These are phyloP conservation scores for Ailuropoda melanoleuca DNA, from an alignment of 2,113 vertebrate species.

Conservation along the genomic window DNA sequence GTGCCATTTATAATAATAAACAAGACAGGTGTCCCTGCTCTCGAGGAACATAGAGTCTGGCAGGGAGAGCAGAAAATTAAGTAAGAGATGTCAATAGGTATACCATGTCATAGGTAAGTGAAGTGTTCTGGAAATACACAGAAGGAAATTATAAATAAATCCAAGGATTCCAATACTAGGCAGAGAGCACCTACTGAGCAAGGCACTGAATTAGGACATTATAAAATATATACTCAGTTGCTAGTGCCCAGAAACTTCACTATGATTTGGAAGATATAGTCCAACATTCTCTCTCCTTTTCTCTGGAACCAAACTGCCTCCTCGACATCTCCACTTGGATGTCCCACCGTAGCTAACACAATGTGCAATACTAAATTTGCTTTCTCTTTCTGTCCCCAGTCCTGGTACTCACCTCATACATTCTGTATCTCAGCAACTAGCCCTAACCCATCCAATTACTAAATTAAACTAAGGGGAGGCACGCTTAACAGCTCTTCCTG, in stretches of 20 bases:
- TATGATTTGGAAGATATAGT: neutral
- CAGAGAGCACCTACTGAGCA: neutral
- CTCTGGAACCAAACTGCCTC: neutral
- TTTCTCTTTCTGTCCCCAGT: neutral
- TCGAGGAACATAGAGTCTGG: neutral
- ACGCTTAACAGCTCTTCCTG: neutral
- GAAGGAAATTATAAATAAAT: slow-evolving; percentile 21
- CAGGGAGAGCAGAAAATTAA: neutral
- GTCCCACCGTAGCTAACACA: neutral
- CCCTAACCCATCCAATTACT: neutral
- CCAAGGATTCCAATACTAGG: neutral
- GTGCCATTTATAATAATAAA: slow-evolving; percentile 17
- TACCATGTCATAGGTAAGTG: neutral
- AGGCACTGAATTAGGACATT: neutral
- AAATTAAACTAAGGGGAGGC: neutral
- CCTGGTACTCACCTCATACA: neutral
- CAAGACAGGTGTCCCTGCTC: neutral
- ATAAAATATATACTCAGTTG: neutral
- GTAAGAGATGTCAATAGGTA: neutral
- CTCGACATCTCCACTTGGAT: neutral
- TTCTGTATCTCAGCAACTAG: neutral
- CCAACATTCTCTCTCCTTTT: neutral
- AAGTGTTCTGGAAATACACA: neutral
- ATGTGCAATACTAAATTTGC: neutral
- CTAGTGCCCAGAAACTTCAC: neutral